These are phyloP conservation scores for Ceyx cyanopectus DNA, from an alignment of 2,113 vertebrate species.

Conservation along the genomic window DNA sequence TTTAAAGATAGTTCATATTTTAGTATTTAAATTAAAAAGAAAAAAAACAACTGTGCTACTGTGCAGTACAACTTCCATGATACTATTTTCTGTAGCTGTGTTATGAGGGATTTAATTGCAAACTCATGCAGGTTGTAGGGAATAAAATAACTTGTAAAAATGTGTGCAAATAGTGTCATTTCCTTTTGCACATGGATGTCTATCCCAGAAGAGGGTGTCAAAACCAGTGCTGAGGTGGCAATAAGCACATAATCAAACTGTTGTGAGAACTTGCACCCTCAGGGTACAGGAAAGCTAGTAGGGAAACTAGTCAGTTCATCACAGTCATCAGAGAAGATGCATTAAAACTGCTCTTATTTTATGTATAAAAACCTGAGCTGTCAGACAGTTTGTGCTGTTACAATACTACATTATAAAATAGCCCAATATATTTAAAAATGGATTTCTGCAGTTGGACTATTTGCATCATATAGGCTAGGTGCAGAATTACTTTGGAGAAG, in stretches of 20 bases:
- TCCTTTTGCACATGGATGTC: neutral
- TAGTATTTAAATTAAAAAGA: neutral
- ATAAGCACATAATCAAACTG: neutral
- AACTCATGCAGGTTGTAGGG: neutral
- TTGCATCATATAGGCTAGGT: neutral
- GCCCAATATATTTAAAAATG: neutral
- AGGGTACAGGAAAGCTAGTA: neutral
- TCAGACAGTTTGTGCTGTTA: neutral
- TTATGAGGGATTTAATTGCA: neutral
- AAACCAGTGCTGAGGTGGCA: neutral
- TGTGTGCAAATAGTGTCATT: neutral
- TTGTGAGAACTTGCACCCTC: neutral
- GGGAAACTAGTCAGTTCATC: neutral
- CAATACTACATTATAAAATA: neutral
- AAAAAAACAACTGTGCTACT: neutral
- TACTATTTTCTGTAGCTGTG: neutral
- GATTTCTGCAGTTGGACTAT: neutral
- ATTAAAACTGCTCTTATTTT: neutral
- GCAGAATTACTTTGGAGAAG: neutral
- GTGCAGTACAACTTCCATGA: neutral
- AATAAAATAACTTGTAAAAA: neutral
- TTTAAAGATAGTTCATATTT: neutral
- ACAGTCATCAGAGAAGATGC: neutral
- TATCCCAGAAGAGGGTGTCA: neutral
- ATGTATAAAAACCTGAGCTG: neutral